These are phyloP conservation scores for Puffinus mauretanicus DNA, from an alignment of 2,113 vertebrate genomes.

Conservation along the genomic window DNA sequence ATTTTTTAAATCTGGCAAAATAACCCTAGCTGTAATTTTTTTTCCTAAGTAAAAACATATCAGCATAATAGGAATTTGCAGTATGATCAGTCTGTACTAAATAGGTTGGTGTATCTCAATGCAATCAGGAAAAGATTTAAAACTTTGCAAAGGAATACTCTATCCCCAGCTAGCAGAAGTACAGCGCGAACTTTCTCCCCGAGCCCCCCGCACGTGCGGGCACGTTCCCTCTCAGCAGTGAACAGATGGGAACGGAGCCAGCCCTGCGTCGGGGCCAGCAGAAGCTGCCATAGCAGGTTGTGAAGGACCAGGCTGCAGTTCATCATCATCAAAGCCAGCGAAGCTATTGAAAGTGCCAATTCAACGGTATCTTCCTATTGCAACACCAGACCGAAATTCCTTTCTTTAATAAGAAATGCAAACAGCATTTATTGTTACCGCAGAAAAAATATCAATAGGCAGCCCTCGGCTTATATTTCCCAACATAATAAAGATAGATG, in stretches of 20 bases:
- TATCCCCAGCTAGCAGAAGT: fast-evolving
- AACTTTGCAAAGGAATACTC: not conserved
- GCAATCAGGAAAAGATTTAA: not conserved
- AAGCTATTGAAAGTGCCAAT: not conserved
- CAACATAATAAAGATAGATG: not conserved
- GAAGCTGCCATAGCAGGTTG: fast-evolving
- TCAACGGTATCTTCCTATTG: not conserved
- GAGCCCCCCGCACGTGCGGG: not conserved
- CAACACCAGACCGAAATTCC: not conserved
- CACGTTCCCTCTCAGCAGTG: not conserved
- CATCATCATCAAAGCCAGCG: fast-evolving
- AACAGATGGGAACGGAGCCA: not conserved
- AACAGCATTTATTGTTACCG: not conserved
- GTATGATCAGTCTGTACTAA: not conserved
- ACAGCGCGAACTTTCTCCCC: not conserved
- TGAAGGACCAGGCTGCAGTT: fast-evolving
- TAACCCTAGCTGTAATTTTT: not conserved
- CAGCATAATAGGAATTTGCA: not conserved
- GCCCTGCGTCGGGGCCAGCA: too few species aligned
- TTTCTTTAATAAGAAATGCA: not conserved
- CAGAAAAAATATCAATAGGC: fast-evolving
- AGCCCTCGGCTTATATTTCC: fast-evolving
- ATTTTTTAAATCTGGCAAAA: not conserved
- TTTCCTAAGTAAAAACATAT: fast-evolving
- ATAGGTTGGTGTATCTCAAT: not conserved